Percentiles rank a stretch among this genome's conserved stretches.
These are phyloP conservation scores for Natrix natrix DNA, from an alignment of 2,797 vertebrate genomes.

Conservation along the genomic window DNA sequence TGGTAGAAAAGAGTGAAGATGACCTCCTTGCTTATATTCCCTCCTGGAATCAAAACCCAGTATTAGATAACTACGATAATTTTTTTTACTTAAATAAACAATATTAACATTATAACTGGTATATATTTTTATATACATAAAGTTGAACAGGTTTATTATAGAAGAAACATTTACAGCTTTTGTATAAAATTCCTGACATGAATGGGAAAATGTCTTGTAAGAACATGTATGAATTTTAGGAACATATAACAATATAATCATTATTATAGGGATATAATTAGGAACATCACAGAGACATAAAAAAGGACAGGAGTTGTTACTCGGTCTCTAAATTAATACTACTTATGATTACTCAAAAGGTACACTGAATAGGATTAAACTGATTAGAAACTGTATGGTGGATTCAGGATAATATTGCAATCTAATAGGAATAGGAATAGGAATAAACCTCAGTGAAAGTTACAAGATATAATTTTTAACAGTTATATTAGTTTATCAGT, in stretches of 20 bases:
- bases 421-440: not conserved
- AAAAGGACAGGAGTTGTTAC: not conserved
- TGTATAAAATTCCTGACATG: not conserved
- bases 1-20: constrained; percentile 65
- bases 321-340: not conserved
- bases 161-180: not conserved
- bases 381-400: not conserved
- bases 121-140: constrained; percentile 38
- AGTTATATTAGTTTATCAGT: not conserved
- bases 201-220: not conserved
- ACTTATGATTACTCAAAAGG: not conserved
- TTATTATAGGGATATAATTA: not conserved
- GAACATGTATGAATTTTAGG: not conserved
- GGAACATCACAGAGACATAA: not conserved
- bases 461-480: not conserved
- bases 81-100: constrained; percentile 59
- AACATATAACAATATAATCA: not conserved
- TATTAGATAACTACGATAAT: constrained; percentile 67
- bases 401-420: not conserved
- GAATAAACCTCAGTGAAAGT: not conserved
- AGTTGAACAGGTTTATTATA: constrained; percentile 37
- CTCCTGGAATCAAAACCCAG: constrained; percentile 57
- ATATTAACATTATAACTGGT: constrained; percentile 40
- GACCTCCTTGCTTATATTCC: constrained; percentile 57
- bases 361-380: not conserved